Base-by-base conservation (phyloP, 1,140 invertebrate species). In the Neodiprion virginianus region DNA sequence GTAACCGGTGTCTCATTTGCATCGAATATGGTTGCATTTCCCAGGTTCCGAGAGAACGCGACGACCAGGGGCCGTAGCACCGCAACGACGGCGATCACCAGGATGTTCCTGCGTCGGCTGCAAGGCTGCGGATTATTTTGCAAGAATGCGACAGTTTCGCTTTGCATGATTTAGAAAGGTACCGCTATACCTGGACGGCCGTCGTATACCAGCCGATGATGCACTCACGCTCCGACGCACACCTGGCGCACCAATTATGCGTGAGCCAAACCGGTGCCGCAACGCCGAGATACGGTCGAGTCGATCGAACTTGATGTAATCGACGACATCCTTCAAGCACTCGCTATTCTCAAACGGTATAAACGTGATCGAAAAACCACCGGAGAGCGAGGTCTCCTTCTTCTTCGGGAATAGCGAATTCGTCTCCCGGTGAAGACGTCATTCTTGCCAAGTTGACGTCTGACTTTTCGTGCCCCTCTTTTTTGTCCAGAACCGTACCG, bases 111-210 rank as follows among this genome's bases (percentile, higher is more conserved):
- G 53, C 53, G 8, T 12, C 8, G 53, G 8, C 53, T 3, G 53
- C 17, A 21, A 40, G 28, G 28, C 53, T 61, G 11, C 53, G n/a
- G 53, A 61, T 61, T 61, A 61, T 40, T 40, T 8, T 61, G 53
- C 53, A 61, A 61, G 53, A 17, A 61, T 61, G 53, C 53, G 53
- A 61, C 53, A 61, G 53, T 61, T 40, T 61, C 53, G 11, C 28
- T 61, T 61, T 61, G 53, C 53, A 61, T 40, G 28, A 40, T 61
- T 61, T 61, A 61, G 53, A 61, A 61, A 61, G 53, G 11, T 61
- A 14, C 53, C 11, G 53, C 28, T 40, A 40, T 40, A 40, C 28
- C 28, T 5, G 5, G 28, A 40, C 28, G 28, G 5, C 28, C 28
- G 28, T 40, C 28, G 28, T 40, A 40, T 40, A 40, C 28, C 5